Evolutionary conservation across 2,888 invertebrate species (phyloP), one percentile per base, ranked within the genome.

Genomic region (Hartigia nigra): DNA sequence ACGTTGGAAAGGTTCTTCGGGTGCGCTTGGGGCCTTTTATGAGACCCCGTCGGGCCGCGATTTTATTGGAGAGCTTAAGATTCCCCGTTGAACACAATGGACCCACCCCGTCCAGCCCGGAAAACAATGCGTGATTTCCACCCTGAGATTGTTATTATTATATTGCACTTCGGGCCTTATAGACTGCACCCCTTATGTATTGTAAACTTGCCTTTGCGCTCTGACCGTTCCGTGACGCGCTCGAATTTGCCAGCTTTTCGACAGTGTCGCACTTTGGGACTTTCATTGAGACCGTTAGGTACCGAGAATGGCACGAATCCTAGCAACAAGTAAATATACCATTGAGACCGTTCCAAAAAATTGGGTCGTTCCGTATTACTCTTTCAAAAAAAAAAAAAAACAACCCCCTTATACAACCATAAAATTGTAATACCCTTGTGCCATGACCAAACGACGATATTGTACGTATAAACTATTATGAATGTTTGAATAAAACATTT

Each of bases 51-150:
- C 81, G 76, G 77, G 80, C 79, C 78, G 79, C 75, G 69, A 79
- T 78, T 86, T 87, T 86, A 85, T 87, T 86, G 85, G 83, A 82
- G 82, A 85, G 83, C 83, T 87, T 84, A 85, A 81, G 79, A 74
- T 76, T 77, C 75, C 31, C 39, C n/a, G 69, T 74, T 31, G 74
- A 74, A 80, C 75, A 78, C 81, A 81, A 82, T 79, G 77, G 76
- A 34, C 78, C 78, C 37, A 55, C 37, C 32, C 76, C 36, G 36
- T 77, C 79, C 70, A 31, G 23, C 1, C 55, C 55, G 55, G 55
- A 55, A 55, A 55, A 55, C 55, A 55, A 55, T 55, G 55, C 55
- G 55, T 55, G 55, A 55, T 55, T 55, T 55, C 23, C 55, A 55
- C 55, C 23, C 55, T 23, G 23, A 55, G 55, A 55, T 55, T 55